A percentile compares a stretch with the other conserved stretches of the same genome.
These are phyloP conservation scores for Antechinus flavipes DNA, from an alignment of 2,113 vertebrate species.

Conservation along the genomic window DNA sequence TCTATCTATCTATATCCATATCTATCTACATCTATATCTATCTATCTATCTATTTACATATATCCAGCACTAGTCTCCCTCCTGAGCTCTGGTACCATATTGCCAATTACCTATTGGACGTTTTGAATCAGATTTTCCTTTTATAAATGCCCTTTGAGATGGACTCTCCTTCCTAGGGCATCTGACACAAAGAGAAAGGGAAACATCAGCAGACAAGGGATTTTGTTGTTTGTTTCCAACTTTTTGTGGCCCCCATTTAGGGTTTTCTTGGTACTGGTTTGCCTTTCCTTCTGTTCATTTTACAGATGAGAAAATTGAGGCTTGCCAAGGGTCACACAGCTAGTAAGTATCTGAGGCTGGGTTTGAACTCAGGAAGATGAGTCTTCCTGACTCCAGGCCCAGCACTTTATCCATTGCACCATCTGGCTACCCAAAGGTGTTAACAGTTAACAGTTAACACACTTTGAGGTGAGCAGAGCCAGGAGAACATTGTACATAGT, in stretches of 20 bases:
- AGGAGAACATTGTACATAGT: too few species aligned
- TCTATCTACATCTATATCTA: too few species aligned
- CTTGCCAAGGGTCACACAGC: background rate
- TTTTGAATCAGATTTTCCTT: background rate
- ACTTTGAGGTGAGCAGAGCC: too few species aligned
- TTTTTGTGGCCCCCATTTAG: background rate
- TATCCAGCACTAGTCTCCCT: background rate
- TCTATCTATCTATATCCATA: too few species aligned
- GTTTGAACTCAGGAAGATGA: background rate
- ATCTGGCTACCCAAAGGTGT: too few species aligned
- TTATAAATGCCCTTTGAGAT: background rate
- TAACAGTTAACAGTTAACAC: too few species aligned
- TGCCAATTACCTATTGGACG: background rate
- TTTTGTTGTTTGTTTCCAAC: background rate
- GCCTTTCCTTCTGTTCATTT: too few species aligned
- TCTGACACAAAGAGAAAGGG: too few species aligned
- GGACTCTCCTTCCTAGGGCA: background rate
- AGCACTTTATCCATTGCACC: background rate
- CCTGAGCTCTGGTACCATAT: background rate
- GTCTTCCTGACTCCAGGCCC: background rate
- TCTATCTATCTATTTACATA: background rate
- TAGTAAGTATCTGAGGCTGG: background rate
- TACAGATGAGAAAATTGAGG: too few species aligned
- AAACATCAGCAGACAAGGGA: background rate
- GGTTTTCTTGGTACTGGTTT: too few species aligned